A percentile compares a stretch with the other conserved stretches of the same genome.
These are phyloP conservation scores for Polyommatus iphigenia DNA, from an alignment of 2,888 invertebrate genomes.

Conservation along the genomic window DNA sequence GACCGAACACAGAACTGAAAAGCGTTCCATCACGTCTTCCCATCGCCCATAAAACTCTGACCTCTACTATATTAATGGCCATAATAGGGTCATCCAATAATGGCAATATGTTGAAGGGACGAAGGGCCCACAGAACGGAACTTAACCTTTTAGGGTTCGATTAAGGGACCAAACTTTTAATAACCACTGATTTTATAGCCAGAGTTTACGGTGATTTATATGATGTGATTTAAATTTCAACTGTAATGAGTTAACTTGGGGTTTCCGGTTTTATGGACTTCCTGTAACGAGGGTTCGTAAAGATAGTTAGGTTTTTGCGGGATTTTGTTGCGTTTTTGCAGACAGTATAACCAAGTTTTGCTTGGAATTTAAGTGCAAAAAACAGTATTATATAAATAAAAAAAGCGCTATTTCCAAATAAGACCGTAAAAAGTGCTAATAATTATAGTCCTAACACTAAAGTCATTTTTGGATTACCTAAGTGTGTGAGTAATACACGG, in stretches of 20 bases:
- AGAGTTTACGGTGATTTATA: slow-evolving; percentile 39
- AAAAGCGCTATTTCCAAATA: too few species aligned
- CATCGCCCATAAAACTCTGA: slow-evolving; percentile 11
- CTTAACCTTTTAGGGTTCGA: slow-evolving; percentile 55
- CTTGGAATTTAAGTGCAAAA: background rate
- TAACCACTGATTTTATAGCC: slow-evolving; percentile 64
- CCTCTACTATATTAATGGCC: slow-evolving; percentile 59
- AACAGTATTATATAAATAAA: too few species aligned
- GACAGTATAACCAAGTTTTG: background rate
- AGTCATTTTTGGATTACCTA: too few species aligned
- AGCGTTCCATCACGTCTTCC: slow-evolving; percentile 1
- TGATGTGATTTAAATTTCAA: slow-evolving; percentile 23
- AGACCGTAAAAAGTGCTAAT: too few species aligned
- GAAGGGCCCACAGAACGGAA: slow-evolving; percentile 66
- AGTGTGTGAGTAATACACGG: too few species aligned
- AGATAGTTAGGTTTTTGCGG: background rate
- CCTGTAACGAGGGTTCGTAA: background rate
- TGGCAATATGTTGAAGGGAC: slow-evolving; percentile 69
- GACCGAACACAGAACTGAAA: background rate
- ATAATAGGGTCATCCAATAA: slow-evolving; percentile 69
- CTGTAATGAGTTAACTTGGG: slow-evolving; percentile 19
- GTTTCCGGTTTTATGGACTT: slow-evolving; percentile 2
- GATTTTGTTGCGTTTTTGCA: background rate
- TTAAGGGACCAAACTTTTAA: slow-evolving; percentile 73
- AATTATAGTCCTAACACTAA: too few species aligned